Base-by-base conservation (phyloP, 2,888 invertebrate species). In the Spicauda simplicius region DNA sequence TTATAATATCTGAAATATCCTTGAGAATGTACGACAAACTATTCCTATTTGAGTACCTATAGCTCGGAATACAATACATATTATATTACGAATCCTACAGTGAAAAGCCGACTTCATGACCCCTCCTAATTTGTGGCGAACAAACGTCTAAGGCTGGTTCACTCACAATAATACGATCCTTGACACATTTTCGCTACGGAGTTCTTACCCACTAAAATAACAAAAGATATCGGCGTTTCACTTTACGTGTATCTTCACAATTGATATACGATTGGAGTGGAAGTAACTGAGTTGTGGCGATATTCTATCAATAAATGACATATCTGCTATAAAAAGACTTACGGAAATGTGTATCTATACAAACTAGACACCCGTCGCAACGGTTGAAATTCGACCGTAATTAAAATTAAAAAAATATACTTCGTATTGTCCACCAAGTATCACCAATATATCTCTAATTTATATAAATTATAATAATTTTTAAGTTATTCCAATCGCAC, bases 41-140 rank as follows among this genome's bases (percentile, higher is more conserved):
- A 33, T 6, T 6, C 8, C 33, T 33, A 6, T 6, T 33, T 6
- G 25, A 33, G 33, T 33, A 33, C 6, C 8, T 33, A 33, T 33
- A 33, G 3, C 10, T 33, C 10, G 8, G 33, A 33, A 37, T 37
- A 37, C 37, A 45, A 45, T n/a, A 45, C 45, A 45, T 45, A 45
- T 45, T n/a, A 11, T 45, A 45, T 45, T 45, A 45, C 12, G 12
- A 45, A 45, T n/a, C n/a, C 45, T 5, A 5, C 11, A n/a, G 45
- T n/a, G n/a, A 6, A 45, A n/a, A 45, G n/a, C 45, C 0, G 45
- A n/a, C 45, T n/a, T n/a, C 14, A 80, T 77, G 76, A 77, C 79
- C 72, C 73, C 74, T 76, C 80, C 78, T 86, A 86, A 87, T 86
- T 86, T 84, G 85, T 81, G 78, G 84, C 73, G 78, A 81, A 78